Evolutionary conservation across 2,113 vertebrate species (phyloP).

Genomic region (Motacilla alba): DNA sequence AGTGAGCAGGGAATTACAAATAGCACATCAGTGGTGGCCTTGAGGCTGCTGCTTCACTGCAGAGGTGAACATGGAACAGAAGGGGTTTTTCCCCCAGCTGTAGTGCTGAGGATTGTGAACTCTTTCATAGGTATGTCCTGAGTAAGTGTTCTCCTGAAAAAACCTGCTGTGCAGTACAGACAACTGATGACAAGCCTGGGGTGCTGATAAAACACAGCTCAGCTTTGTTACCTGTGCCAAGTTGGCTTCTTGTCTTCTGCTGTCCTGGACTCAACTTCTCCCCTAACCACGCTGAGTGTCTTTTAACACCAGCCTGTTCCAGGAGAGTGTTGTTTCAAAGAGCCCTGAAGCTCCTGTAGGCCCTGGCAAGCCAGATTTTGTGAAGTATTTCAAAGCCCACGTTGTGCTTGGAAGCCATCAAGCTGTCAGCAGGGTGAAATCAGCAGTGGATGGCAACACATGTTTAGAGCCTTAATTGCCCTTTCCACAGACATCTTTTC

Average conservation of each 20-base stretch:
- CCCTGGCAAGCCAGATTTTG: neutral
- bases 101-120: neutral
- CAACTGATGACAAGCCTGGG: neutral
- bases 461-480: neutral
- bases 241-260: neutral
- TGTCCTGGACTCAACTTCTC: neutral
- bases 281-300: neutral
- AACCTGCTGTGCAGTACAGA: neutral
- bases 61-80: neutral
- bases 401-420: neutral
- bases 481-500: neutral
- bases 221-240: slow-evolving; percentile 1
- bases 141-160: neutral
- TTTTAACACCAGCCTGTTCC: neutral
- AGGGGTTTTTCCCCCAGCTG: neutral
- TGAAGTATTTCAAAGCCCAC: neutral
- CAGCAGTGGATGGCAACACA: neutral
- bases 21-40: neutral
- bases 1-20: neutral
- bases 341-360: neutral
- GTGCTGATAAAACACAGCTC: neutral
- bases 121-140: neutral
- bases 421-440: neutral
- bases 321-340: neutral
- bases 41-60: neutral